Base-by-base conservation (phyloP, 2,113 vertebrate genomes). In the Otocyon megalotis region DNA sequence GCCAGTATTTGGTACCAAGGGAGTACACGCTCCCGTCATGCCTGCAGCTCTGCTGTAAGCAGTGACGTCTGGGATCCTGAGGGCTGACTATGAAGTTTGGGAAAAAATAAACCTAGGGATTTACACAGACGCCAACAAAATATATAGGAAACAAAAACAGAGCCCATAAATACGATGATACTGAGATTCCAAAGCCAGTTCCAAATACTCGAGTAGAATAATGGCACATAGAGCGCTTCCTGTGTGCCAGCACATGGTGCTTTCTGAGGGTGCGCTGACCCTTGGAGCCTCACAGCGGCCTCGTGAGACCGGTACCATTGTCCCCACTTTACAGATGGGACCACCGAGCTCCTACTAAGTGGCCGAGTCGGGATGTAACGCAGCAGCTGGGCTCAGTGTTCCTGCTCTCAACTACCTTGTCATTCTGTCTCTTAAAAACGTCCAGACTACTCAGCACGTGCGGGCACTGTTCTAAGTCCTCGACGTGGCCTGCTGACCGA, bases 401-500 rank as follows among this genome's bases (percentile, higher is more conserved):
- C 30, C 15, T 0, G 48, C 26, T 54, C 65, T 30, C 22, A 50
- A 16, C 2, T 22, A 20, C 10, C 1, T 16, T 7, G 50, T 19
- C 15, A 11, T 12, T 85, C n/a, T 48, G 30, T 8, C 7, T 26
- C 60, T 54, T n/a, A 2, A 5, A 12, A 67, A 17, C 1, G 2
- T 26, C 19, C 10, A 5, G 1, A 10, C 62, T 20, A 35, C 86
- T 90, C 5, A 7, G 15, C 8, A 12, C 0, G 2, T 13, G 58
- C 24, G 0, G 63, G 79, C 19, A 5, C 82, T 3, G 3, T 8
- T 37, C 32, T 37, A 53, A 83, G 74, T 0, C 35, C 10, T 9
- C 2, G 43, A 28, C 43, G 7, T 0, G 3, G 48, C 30, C 4
- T 19, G 28, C 3, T 0, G 1, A 3, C 1, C 0, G 5, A 10